Evolutionary conservation across 1,140 invertebrate species (phyloP), one percentile per base, ranked within the genome.

Genomic region (Fopius arisanus): DNA sequence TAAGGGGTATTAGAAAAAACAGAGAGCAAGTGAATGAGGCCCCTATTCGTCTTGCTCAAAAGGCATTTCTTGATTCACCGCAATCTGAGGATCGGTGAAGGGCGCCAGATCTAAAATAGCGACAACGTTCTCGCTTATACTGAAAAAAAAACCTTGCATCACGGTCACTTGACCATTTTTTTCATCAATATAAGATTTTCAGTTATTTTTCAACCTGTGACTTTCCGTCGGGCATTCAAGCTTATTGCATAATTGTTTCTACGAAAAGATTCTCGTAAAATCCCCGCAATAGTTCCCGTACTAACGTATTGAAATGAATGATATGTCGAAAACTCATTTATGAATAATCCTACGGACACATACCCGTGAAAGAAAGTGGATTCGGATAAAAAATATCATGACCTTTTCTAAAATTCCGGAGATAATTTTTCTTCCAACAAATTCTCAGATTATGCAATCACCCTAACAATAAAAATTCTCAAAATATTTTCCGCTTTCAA

Each of bases 161-260:
- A 65, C n/a, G 62, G 62, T 65, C 62, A 65, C 29, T 59, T 59
- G 54, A 59, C 54, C 19, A 28, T 59, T 19, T 59, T 59, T 59
- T 59, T 59, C 14, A 26, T n/a, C 43, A 28, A 59, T 28, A 59
- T 59, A 1, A 48, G 3, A 2, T 59, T 59, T 59, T 59, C 5
- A 10, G 21, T 59, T 12, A 26, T 59, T 21, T 59, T 59, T 59
- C 10, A n/a, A n/a, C 10, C 19, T 3, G 23, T 12, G 19, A 23
- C 21, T 59, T 23, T 59, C 54, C 3, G 14, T 59, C 54, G 21
- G 19, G 23, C 23, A 59, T 59, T 59, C 54, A 48, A n/a, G 16
- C 43, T 12, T 48, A 48, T 48, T 48, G 16, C 43, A 48, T 48
- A 48, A 48, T 48, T 48, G 16, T 14, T 48, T 48, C 43, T 48